These are phyloP conservation scores for Penaeus vannamei DNA, from an alignment of 1,140 invertebrate species.

Conservation along the genomic window DNA sequence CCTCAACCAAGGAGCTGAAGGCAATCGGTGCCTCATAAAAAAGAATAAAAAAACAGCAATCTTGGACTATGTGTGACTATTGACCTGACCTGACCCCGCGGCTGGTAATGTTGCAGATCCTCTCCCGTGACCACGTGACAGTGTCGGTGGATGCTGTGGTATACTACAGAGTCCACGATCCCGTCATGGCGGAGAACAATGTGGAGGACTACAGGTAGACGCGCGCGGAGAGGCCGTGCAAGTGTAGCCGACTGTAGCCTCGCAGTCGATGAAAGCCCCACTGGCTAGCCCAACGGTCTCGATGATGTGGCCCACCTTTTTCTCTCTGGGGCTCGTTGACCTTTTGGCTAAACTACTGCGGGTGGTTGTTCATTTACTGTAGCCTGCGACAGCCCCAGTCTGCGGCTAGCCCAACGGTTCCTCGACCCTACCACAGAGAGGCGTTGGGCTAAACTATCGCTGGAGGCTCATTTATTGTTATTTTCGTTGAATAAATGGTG, in stretches of 20 bases:
- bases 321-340: conserved; percentile 31
- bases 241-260: not conserved
- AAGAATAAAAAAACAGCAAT: not conserved
- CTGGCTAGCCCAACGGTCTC: conserved; percentile 29
- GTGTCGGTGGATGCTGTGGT: conserved; percentile 75
- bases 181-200: conserved; percentile 77
- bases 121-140: conserved; percentile 69
- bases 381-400: conserved; percentile 7
- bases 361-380: conserved; percentile 28
- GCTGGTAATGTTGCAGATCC: conserved; percentile 68
- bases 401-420: conserved; percentile 6
- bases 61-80: not conserved
- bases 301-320: not conserved
- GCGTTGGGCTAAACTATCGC: conserved; percentile 7
- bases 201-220: conserved; percentile 76
- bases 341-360: conserved; percentile 47
- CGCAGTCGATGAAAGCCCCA: conserved; percentile 11
- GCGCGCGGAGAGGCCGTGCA: not conserved
- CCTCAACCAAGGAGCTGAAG: not conserved
- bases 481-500: conserved; percentile 47
- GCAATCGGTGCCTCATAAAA: not conserved
- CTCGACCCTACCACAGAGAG: not conserved
- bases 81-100: conserved; percentile 54
- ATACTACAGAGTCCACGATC: conserved; percentile 75
- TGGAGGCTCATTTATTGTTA: conserved; percentile 23